Base-by-base conservation (phyloP, 2,113 vertebrate species). In the Muscicapa adusta region DNA sequence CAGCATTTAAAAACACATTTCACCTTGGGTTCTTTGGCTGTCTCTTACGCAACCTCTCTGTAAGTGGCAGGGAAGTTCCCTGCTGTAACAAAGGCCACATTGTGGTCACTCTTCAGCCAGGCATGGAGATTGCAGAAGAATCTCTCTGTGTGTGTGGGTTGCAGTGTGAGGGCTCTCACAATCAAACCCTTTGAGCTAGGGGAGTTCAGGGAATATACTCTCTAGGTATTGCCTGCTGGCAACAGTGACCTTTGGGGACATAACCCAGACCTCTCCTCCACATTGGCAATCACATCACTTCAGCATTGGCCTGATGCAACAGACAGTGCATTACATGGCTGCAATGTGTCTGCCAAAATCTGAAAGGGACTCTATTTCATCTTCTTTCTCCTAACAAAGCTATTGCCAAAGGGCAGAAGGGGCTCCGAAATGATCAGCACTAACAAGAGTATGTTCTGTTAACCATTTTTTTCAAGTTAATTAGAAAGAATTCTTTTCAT, bases 171-270 rank as follows among this genome's bases (percentile, higher is more conserved):
- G 45, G 18, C 62, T 72, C 42, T 76, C 87, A 97, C 94, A 97
- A 94, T 95, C 71, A 93, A 73, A 66, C 50, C 58, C 94, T 95
- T 95, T 95, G 81, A 97, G 89, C 20, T 23, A 65, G 31, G 48
- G 22, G 40, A 86, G 89, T 16, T 61, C 54, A 94, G 71, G 81
- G 58, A 92, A 38, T 85, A 85, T 36, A 43, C 17, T 68, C n/a
- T 33, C 50, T 95, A 95, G 91, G 87, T 97, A 94, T 76, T 94
- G 91, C 87, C 94, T 91, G 81, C 89, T 93, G 95, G 86, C 91
- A 78, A 72, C 1, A 28, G 66, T 88, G 96, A 94, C 96, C 96
- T 93, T 34, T 73, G 54, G 85, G 93, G 84, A 88, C 89, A 48
- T 33, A 84, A 95, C 94, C 94, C 87, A 82, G 92, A 90, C 96